Base-by-base conservation (phyloP, 2,888 invertebrate species). In the Stenotaenia linearis region DNA sequence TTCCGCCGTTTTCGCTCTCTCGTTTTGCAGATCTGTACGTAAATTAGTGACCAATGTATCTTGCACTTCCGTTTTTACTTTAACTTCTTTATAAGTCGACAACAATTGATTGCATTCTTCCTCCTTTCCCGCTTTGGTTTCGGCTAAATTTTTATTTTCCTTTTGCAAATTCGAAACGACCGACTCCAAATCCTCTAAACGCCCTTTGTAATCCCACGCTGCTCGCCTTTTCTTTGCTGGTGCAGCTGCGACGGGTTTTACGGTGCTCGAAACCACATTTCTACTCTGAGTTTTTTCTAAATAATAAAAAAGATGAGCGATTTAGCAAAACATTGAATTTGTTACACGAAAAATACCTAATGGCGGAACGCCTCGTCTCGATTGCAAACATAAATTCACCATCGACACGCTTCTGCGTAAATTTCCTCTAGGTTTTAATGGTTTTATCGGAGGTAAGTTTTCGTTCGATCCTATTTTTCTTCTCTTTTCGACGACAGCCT, bases 161-260 rank as follows among this genome's bases (percentile, higher is more conserved):
- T 40, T 40, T 1, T 1, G 12, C 40, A 40, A 40, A 40, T 40
- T 40, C 3, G 9, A 40, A 40, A 40, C 5, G 15, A 15, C 1
- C 9, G 40, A 3, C 40, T 91, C 89, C 83, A 25, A 18, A 75
- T 79, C 80, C 30, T 80, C 56, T 10, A 79, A 15, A 1, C 75
- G 32, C 2, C 80, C 79, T 25, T 80, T 80, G 1, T 78, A 50
- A 77, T 80, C 80, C 79, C 79, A 79, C 10, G 80, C 56, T 0
- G 79, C 77, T 23, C 79, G 25, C 32, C 28, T 75, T 18, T 28
- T 30, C 21, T 75, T 75, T 15, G 32, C 32, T 6, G 32, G 32
- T 32, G 32, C 32, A 32, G 32, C 5, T 32, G 40, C 40, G 15
- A 9, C 15, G 12, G 40, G 10, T 15, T 40, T 40, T 4, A 40